These are phyloP conservation scores for Marronus borbonicus DNA, from an alignment of 2,888 invertebrate species.

Conservation along the genomic window DNA sequence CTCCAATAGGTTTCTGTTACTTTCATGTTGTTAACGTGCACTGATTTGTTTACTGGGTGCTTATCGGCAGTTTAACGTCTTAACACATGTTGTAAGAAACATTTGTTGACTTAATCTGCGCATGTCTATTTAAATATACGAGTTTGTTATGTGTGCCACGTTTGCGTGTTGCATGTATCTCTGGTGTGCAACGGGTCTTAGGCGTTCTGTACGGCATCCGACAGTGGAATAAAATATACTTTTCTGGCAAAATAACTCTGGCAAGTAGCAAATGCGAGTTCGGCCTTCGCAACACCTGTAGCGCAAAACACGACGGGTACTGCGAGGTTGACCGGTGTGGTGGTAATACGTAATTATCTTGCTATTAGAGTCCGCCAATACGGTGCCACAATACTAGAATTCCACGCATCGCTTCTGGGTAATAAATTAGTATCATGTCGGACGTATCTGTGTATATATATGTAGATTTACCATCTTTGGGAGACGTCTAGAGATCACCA, in stretches of 20 bases:
- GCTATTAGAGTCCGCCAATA: not conserved
- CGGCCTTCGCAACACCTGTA: conserved; percentile 18
- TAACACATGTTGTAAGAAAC: too few species aligned
- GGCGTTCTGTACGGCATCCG: not conserved
- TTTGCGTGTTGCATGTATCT: too few species aligned
- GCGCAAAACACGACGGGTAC: not conserved
- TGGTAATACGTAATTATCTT: not conserved
- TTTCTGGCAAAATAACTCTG: not conserved
- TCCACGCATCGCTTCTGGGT: conserved; percentile 7
- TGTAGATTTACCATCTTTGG: conserved; percentile 17
- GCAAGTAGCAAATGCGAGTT: not conserved
- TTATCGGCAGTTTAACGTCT: too few species aligned
- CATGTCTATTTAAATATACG: too few species aligned
- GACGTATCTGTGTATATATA: not conserved
- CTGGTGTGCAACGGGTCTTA: too few species aligned
- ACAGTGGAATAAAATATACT: not conserved
- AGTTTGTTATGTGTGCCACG: too few species aligned
- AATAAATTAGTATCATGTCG: conserved; percentile 19
- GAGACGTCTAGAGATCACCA: not conserved
- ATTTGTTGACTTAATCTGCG: too few species aligned
- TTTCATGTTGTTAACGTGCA: too few species aligned
- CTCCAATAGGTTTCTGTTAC: too few species aligned
- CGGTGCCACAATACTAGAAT: conserved; percentile 5
- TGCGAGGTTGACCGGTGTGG: not conserved
- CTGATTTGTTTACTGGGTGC: too few species aligned